Evolutionary conservation across 2,888 invertebrate species (phyloP).

Genomic region (Fragum sueziense): DNA sequence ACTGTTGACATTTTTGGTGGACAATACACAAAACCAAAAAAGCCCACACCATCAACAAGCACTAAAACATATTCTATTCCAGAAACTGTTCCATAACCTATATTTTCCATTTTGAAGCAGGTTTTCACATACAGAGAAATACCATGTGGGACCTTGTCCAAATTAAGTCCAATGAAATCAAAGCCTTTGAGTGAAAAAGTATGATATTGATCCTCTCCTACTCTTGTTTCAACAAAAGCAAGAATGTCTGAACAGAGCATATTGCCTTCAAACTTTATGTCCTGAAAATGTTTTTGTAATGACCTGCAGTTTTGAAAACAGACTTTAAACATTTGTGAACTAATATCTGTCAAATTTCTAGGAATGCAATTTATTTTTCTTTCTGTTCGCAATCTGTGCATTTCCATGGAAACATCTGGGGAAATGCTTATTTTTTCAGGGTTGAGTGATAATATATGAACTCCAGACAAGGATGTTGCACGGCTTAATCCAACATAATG

Average conservation of each 20-base stretch:
- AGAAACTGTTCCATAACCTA: neutral
- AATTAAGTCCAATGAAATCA: conserved; percentile 4
- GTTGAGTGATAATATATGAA: conserved; percentile 44
- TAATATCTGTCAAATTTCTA: neutral
- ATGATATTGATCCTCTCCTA: neutral
- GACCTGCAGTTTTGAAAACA: conserved; percentile 50
- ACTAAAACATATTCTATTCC: conserved; percentile 17
- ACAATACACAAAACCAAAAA: too few relatives aligned
- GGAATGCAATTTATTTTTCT: neutral
- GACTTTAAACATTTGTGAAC: neutral
- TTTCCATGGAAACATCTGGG: conserved; percentile 36
- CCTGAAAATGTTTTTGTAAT: conserved; percentile 38
- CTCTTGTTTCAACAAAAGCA: conserved; percentile 46
- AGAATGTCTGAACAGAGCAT: conserved; percentile 33
- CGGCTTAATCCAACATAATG: conserved; percentile 59
- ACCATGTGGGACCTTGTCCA: conserved; percentile 26
- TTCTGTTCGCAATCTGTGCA: conserved; percentile 23
- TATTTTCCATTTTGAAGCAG: neutral
- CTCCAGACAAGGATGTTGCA: conserved; percentile 28
- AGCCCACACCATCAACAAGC: neutral
- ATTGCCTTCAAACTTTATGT: conserved; percentile 27
- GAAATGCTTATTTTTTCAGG: conserved; percentile 37
- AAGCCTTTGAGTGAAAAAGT: conserved; percentile 22
- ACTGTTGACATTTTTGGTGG: too few relatives aligned
- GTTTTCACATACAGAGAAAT: conserved; percentile 30